These are phyloP conservation scores for Spisula solida DNA, from an alignment of 2,888 invertebrate species.

Conservation along the genomic window DNA sequence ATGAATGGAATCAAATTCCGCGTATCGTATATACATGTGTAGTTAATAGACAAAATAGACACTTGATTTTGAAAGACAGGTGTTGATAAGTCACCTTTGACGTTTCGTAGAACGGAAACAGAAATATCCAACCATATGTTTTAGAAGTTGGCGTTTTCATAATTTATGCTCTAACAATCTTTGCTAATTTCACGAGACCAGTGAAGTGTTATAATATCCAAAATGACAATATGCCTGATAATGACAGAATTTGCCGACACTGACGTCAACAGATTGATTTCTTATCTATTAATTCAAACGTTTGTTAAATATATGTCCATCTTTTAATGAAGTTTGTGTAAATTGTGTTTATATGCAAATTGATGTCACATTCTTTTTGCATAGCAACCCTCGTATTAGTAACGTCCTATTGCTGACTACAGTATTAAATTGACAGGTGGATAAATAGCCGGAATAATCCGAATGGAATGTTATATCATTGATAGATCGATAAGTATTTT, in stretches of 20 bases:
- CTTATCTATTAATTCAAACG: neutral
- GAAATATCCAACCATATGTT: neutral
- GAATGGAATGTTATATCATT: neutral
- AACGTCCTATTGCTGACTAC: neutral
- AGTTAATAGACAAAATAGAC: no score
- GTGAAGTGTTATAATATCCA: neutral
- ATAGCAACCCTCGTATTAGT: neutral
- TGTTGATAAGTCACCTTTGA: no score
- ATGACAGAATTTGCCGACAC: neutral
- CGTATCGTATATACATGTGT: no score
- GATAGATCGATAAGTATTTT: neutral
- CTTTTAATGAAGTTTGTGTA: neutral
- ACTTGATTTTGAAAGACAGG: no score
- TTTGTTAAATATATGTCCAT: neutral
- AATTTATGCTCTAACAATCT: neutral
- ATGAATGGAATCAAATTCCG: no score
- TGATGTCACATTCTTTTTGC: neutral
- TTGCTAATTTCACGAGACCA: neutral
- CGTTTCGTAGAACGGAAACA: no score
- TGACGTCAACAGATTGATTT: neutral
- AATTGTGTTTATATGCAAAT: neutral
- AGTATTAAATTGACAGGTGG: neutral
- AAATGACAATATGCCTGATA: neutral
- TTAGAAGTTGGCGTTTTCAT: neutral
- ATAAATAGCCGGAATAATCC: neutral